Evolutionary conservation across 2,797 vertebrate species (phyloP), one percentile per base, ranked within the genome.

Genomic region (Lacerta viridis): DNA sequence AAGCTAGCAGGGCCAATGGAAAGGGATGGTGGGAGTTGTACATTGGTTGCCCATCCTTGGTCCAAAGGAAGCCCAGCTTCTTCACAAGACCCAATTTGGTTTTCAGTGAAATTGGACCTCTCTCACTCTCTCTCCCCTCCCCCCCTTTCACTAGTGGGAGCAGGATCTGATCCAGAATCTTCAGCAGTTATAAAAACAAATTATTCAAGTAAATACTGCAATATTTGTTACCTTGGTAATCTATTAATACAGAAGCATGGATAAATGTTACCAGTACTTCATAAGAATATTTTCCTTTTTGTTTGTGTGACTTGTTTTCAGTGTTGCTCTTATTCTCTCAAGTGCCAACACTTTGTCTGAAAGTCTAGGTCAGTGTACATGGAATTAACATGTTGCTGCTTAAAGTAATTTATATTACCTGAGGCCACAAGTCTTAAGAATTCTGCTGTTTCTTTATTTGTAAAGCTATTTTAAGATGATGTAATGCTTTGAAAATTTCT

Each of bases 271-370:
- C 0, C 83, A 85, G 90, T 59, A 69, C 18, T 68, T 88, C 71
- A 71, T 80, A 90, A 93, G 1, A 71, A 88, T 0, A 7, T 80
- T 43, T 93, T 93, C 55, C 9, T 69, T 90, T 46, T 74, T 85
- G 25, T 83, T 88, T 86, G 3, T 91, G 36, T 46, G 41, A 91
- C 79, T 92, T 94, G 46, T 46, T 33, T 89, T 93, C 71, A 85
- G 41, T 3, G 82, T 93, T 90, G 88, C 77, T 93, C 93, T 72
- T 89, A 94, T 94, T 96, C 39, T 87, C 84, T 61, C 1, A 88
- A 77, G 33, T 89, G 80, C 85, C 89, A 93, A 89, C 17, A 87
- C 1, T 93, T 91, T 93, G 29, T 91, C 71, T 94, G 74, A 93
- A 87, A 92, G 74, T 36, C 25, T 76, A 69, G 81, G 8, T 91